Base-by-base conservation (phyloP, 2,113 vertebrate genomes). In the Gila orcuttii region DNA sequence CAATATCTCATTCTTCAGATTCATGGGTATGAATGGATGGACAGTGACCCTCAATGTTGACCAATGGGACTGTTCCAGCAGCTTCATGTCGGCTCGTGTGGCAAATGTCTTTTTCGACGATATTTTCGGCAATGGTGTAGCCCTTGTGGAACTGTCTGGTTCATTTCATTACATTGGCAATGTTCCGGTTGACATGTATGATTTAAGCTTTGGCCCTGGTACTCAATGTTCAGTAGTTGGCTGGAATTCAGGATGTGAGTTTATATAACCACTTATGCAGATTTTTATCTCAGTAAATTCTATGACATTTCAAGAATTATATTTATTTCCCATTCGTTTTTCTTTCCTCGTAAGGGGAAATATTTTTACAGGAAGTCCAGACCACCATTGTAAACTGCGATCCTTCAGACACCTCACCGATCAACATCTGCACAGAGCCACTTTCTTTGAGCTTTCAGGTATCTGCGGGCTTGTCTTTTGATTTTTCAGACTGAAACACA, bases 21-120 rank as follows among this genome's bases (percentile, higher is more conserved):
- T 10, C 31, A 39, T n/a, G 31, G 23, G 4, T 36, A 15, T 0
- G 2, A 0, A 19, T 73, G 31, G 47, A 17, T 55, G 45, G 66
- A 19, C 52, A n/a, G 82, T 59, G 31, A n/a, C 1, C 3, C 6
- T 83, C 1, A n/a, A 11, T 11, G 7, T 57, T 25, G 82, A 1
- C 68, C 31, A 66, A 1, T 17, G 2, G 12, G 82, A 28, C 68
- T 83, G 82, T 23, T 36, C 28, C 25, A 82, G 12, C 52, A 42
- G 0, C 31, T 2, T 0, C 33, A 33, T 28, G 4, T 6, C 11
- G 4, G 0, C 0, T 19, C 0, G 0, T 0, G 82, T 83, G 21
- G 13, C 13, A 57, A 57, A 83, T 0, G 36, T 83, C 13, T 4
- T 73, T 21, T 39, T 28, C 4, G 23, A 73, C 1, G 11, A 23